phyloP scores from a whole-genome alignment of 2,113 vertebrate genomes.

The Hippocampus guttulatus region DNA sequence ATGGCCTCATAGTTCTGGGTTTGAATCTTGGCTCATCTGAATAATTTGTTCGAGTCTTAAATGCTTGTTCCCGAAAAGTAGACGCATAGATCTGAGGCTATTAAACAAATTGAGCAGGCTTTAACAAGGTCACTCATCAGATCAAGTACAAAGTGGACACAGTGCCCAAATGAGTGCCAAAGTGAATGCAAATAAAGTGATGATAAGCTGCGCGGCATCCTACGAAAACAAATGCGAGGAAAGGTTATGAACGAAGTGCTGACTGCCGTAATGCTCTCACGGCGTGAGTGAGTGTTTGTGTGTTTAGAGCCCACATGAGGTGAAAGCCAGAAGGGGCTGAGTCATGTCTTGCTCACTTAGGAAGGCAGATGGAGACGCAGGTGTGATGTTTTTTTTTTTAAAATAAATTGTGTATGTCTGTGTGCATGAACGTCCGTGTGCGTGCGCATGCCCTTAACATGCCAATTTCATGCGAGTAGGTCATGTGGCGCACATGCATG shows the following conservation, averaged over 20 bases:
- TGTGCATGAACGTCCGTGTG: constrained; percentile 11
- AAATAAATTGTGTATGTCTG: constrained; percentile 11
- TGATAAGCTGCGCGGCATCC: constrained; percentile 21
- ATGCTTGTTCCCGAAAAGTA: neutral
- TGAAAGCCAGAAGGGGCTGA: constrained; percentile 51
- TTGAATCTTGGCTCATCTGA: too few species aligned
- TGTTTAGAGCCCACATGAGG: constrained; percentile 48
- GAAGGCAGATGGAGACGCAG: constrained; percentile 63
- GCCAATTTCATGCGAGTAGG: constrained; percentile 17
- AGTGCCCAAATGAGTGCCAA: constrained; percentile 20
- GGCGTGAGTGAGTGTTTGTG: constrained; percentile 21
- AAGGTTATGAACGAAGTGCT: constrained; percentile 39
- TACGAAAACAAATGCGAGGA: constrained; percentile 45
- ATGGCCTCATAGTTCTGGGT: too few species aligned
- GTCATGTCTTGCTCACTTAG: constrained; percentile 55
- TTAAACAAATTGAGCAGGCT: neutral
- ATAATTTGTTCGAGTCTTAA: too few species aligned
- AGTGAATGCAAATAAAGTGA: constrained; percentile 22
- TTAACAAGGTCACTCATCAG: neutral
- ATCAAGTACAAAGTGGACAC: constrained; percentile 19
- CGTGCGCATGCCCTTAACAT: constrained; percentile 5
- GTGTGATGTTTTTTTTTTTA: constrained; percentile 28
- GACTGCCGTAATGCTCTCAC: constrained; percentile 20
- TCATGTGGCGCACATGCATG: neutral
- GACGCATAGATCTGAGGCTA: neutral